phyloP scores from a whole-genome alignment of 2,888 invertebrate genomes.

The Quadroppia sp. region DNA sequence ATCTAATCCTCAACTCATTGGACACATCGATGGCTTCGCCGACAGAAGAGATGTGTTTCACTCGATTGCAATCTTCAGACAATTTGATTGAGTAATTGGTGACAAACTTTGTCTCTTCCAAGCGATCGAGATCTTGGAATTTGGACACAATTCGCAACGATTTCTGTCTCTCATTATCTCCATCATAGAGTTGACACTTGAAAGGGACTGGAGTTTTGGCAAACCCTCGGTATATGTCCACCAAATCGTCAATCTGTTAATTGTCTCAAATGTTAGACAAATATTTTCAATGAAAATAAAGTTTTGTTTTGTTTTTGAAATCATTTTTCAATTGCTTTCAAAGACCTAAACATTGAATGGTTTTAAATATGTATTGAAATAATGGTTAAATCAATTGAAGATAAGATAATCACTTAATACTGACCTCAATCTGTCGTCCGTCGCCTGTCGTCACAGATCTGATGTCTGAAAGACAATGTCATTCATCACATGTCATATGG shows the following conservation, averaged over 20 bases:
- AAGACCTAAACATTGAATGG: too few relatives aligned
- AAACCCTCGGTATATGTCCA: slow-evolving; percentile 7
- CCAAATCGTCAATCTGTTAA: slow-evolving; percentile 31
- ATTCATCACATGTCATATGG: not conserved
- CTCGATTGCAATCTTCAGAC: not conserved
- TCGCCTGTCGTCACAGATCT: slow-evolving; percentile 94
- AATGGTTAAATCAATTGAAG: too few relatives aligned
- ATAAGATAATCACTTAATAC: slow-evolving; percentile 10
- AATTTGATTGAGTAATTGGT: slow-evolving; percentile 11
- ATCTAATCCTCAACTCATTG: slow-evolving; percentile 8
- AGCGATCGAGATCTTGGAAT: not conserved
- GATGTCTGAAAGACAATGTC: slow-evolving; percentile 44
- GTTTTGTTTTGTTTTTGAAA: too few relatives aligned
- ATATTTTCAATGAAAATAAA: not conserved
- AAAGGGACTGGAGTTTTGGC: not conserved
- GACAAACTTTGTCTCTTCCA: not conserved
- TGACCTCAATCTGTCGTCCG: slow-evolving; percentile 86
- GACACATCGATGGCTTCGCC: slow-evolving; percentile 12
- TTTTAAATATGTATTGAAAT: too few relatives aligned
- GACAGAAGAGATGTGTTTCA: not conserved
- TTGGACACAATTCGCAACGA: not conserved
- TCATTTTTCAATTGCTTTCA: too few relatives aligned
- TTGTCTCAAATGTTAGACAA: not conserved
- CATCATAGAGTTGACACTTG: slow-evolving; percentile 1
- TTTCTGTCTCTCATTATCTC: not conserved